Percentiles rank a stretch among this genome's conserved stretches.
These are phyloP conservation scores for Agrilus planipennis DNA, from an alignment of 1,140 invertebrate species.

Conservation along the genomic window DNA sequence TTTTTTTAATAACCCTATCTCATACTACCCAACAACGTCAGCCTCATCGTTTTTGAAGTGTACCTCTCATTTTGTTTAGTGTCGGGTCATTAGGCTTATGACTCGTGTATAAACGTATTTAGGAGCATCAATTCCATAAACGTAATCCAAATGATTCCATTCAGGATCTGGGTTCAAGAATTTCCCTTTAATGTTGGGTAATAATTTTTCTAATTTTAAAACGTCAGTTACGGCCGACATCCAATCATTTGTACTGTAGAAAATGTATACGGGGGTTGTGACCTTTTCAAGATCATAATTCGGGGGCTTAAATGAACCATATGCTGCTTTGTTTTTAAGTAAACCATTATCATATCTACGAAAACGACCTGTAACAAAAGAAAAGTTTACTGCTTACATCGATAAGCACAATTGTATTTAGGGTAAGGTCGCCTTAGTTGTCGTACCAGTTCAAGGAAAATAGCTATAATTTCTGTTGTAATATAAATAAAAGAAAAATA, in stretches of 20 bases:
- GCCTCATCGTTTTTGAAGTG: too few species aligned
- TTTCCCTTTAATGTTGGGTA: slow-evolving; percentile 35
- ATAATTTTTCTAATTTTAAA: slow-evolving; percentile 23
- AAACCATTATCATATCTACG: slow-evolving; percentile 51
- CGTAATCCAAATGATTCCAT: slow-evolving; percentile 49
- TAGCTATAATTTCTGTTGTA: too few species aligned
- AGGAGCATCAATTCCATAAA: slow-evolving; percentile 44
- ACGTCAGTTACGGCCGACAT: slow-evolving; percentile 27
- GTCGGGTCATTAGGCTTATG: neutral
- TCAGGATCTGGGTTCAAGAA: slow-evolving; percentile 37
- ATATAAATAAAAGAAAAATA: too few species aligned
- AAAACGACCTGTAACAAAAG: slow-evolving; percentile 48
- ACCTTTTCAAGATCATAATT: slow-evolving; percentile 44
- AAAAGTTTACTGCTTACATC: too few species aligned
- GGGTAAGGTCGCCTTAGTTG: too few species aligned
- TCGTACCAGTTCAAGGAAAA: too few species aligned
- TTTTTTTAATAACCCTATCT: too few species aligned
- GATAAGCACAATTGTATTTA: too few species aligned
- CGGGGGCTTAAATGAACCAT: slow-evolving; percentile 31
- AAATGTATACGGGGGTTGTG: slow-evolving; percentile 41
- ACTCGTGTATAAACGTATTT: slow-evolving; percentile 35
- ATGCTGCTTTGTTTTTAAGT: slow-evolving; percentile 14
- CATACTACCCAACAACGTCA: too few species aligned
- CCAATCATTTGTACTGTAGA: slow-evolving; percentile 41
- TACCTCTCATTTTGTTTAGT: too few species aligned